phyloP scores from a whole-genome alignment of 2,888 invertebrate genomes.

The Nomada goodeniana region DNA sequence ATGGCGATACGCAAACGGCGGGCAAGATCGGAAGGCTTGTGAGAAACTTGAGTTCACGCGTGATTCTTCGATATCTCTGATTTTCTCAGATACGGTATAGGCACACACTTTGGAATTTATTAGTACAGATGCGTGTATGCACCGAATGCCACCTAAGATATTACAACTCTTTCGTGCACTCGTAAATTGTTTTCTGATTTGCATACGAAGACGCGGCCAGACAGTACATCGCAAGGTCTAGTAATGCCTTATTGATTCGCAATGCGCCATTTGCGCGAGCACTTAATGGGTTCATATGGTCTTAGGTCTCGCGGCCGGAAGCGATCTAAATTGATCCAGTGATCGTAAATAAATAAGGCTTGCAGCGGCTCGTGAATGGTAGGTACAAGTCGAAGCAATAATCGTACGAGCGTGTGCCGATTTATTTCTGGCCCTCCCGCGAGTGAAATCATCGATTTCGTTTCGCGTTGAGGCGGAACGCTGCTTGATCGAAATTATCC shows the following conservation, averaged over 20 bases:
- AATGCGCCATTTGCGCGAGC: background rate
- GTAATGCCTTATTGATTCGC: background rate
- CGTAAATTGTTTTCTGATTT: background rate
- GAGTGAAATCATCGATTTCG: conserved; percentile 37
- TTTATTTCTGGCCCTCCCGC: conserved; percentile 50
- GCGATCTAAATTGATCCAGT: background rate
- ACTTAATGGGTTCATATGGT: background rate
- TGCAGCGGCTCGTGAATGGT: conserved; percentile 10
- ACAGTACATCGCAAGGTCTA: background rate
- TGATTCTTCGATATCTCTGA: too few species aligned
- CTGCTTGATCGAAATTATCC: conserved; percentile 30
- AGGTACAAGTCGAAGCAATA: conserved; percentile 13
- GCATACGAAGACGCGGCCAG: too few species aligned
- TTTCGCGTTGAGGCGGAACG: conserved; percentile 9
- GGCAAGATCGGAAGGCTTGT: background rate
- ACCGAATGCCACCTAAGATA: too few species aligned
- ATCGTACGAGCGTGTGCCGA: background rate
- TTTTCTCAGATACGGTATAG: too few species aligned
- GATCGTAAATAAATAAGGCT: conserved; percentile 33
- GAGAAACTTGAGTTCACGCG: background rate
- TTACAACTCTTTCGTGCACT: background rate
- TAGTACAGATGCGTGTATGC: too few species aligned
- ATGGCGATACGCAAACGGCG: background rate
- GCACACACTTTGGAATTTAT: too few species aligned
- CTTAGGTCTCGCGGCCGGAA: background rate